Evolutionary conservation across 2,113 vertebrate genomes (phyloP).

Genomic region (Vidua macroura): DNA sequence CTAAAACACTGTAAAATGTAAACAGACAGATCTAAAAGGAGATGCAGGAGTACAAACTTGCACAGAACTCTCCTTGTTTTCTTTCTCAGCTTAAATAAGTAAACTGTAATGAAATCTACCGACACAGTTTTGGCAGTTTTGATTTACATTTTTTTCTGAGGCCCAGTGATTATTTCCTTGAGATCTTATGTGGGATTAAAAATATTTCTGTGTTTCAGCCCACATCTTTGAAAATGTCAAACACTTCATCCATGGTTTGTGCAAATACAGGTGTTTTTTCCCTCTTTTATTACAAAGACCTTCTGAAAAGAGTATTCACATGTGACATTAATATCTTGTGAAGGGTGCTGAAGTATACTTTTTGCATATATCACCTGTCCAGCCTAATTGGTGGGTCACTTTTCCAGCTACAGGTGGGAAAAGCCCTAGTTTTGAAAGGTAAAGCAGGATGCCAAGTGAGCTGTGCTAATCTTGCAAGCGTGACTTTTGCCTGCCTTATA

Average conservation of each 20-base stretch:
- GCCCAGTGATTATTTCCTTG: constrained; percentile 22
- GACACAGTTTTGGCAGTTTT: constrained; percentile 15
- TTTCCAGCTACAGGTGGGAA: not conserved
- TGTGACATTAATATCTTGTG: not conserved
- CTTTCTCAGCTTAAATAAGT: not conserved
- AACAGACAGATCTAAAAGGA: constrained; percentile 9
- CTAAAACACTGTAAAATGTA: constrained; percentile 43
- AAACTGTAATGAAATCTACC: constrained; percentile 29
- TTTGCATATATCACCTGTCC: not conserved
- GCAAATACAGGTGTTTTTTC: not conserved
- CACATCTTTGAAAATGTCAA: constrained; percentile 31
- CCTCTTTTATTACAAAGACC: not conserved
- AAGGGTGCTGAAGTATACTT: constrained; percentile 31
- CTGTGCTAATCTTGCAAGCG: not conserved
- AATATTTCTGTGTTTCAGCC: constrained; percentile 41
- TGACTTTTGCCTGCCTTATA: not conserved
- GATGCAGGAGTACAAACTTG: not conserved
- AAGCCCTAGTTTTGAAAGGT: not conserved
- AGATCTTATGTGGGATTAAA: constrained; percentile 42
- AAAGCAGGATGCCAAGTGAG: not conserved
- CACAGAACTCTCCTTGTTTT: constrained; percentile 25
- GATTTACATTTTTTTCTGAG: constrained; percentile 27
- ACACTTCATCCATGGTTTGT: not conserved
- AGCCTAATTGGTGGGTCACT: not conserved
- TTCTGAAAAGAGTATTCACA: constrained; percentile 21